Conservation (phyloP, 1,140 invertebrate genomes). For the Rhopalosiphum maidis region DNA sequence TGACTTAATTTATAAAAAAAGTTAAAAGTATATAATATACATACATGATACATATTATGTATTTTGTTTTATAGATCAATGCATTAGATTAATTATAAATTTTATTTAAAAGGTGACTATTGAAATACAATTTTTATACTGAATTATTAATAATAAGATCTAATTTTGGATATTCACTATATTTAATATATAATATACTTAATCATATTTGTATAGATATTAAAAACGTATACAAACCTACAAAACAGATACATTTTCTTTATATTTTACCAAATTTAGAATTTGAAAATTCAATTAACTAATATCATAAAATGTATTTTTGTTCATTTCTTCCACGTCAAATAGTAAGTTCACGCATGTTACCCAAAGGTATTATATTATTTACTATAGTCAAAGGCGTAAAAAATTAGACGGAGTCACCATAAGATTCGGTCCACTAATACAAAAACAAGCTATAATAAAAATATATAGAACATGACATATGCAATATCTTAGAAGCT, state of each 20-base stretch:
- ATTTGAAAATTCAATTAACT: not conserved
- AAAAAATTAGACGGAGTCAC: not conserved
- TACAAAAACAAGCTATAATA: not conserved
- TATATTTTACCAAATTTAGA: not conserved
- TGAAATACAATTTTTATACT: not conserved
- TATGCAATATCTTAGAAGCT: not conserved
- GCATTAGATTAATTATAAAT: not conserved
- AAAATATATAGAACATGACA: not conserved
- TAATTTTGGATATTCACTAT: not conserved
- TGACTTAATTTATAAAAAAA: not conserved
- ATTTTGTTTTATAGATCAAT: not conserved
- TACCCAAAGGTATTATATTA: slow-evolving; percentile 9
- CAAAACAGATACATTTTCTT: not conserved
- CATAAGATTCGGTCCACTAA: not conserved
- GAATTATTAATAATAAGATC: not conserved
- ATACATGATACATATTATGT: not conserved
- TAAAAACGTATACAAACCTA: not conserved
- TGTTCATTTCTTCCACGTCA: not conserved
- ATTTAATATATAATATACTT: not conserved
- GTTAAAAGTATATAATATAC: no score
- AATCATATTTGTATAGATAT: not conserved
- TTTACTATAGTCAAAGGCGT: not conserved
- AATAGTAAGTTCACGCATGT: not conserved
- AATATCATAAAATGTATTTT: not conserved
- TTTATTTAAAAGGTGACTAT: no score